These are phyloP conservation scores for Andrena hattorfiana DNA, from an alignment of 2,888 invertebrate species.

Conservation along the genomic window DNA sequence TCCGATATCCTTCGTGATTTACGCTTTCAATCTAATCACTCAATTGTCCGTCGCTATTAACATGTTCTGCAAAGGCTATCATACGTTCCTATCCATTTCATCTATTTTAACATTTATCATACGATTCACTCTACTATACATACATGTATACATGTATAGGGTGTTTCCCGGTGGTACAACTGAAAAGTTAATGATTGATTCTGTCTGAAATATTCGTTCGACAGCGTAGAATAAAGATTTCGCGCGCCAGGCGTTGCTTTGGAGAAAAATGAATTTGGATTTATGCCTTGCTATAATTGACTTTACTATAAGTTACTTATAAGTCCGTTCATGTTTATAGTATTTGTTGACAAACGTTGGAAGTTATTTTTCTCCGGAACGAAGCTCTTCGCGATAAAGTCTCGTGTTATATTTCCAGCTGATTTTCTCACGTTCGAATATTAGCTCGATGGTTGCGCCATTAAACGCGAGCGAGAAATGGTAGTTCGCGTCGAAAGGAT, in stretches of 20 bases:
- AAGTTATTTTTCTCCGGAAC: too few species aligned
- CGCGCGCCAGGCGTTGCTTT: not conserved
- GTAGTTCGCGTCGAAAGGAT: not conserved
- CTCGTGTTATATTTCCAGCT: too few species aligned
- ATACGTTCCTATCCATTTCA: not conserved
- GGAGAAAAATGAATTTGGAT: not conserved
- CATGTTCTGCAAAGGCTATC: too few species aligned
- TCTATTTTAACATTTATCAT: not conserved
- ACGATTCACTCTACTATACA: not conserved
- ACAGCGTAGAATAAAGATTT: too few species aligned
- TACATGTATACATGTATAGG: not conserved
- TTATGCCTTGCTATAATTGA: not conserved
- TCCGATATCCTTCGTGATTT: not conserved
- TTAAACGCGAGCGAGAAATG: too few species aligned
- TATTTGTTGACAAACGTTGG: too few species aligned
- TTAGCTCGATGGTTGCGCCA: too few species aligned
- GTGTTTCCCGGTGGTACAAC: not conserved
- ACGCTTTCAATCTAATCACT: not conserved
- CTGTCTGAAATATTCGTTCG: too few species aligned
- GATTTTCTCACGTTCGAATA: too few species aligned
- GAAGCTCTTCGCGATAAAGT: too few species aligned
- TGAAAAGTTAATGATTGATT: too few species aligned
- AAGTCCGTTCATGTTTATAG: not conserved
- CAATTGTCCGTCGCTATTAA: not conserved
- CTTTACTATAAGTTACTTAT: not conserved